These are phyloP conservation scores for Catalaphyllia jardinei DNA, from an alignment of 64 coral and sea anemone genomes.

Conservation along the genomic window DNA sequence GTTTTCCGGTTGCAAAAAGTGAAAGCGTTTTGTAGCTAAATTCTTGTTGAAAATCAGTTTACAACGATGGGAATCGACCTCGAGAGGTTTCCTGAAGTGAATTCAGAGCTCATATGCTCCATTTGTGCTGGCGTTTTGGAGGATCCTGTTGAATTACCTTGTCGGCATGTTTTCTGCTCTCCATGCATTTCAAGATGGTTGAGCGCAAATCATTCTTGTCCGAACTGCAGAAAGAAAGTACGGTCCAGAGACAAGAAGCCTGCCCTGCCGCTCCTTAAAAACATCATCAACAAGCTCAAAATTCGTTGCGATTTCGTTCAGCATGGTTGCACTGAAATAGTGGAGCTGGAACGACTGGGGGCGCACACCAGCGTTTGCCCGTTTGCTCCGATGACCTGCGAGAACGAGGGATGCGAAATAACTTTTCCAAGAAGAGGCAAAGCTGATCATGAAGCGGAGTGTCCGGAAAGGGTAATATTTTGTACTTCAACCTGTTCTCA, in stretches of 20 bases:
- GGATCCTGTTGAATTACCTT: constrained; percentile 59
- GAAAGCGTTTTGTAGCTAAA: not conserved
- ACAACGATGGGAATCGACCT: constrained; percentile 56
- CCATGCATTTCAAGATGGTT: constrained; percentile 64
- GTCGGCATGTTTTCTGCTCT: constrained; percentile 71
- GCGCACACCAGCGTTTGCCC: not conserved
- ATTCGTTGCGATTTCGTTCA: constrained; percentile 28
- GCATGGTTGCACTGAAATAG: constrained; percentile 34
- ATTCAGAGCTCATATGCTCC: constrained; percentile 58
- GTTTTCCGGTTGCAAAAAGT: constrained; percentile 4
- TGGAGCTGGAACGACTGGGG: constrained; percentile 21
- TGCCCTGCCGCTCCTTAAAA: constrained; percentile 50
- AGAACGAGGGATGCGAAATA: constrained; percentile 25
- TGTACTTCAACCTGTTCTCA: not conserved
- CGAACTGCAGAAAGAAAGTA: constrained; percentile 54
- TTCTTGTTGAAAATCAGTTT: not conserved
- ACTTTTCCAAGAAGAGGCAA: constrained; percentile 28
- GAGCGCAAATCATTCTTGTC: constrained; percentile 39
- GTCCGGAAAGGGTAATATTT: constrained; percentile 19
- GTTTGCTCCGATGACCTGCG: constrained; percentile 14
- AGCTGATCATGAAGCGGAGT: constrained; percentile 21
- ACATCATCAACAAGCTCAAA: constrained; percentile 52
- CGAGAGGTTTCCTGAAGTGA: constrained; percentile 59
- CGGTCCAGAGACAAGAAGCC: constrained; percentile 6
- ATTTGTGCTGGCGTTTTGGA: constrained; percentile 65